Evolutionary conservation across 1,140 invertebrate genomes (phyloP), one percentile per base, ranked within the genome.

Genomic region (Cyrtorhinus lividipennis): DNA sequence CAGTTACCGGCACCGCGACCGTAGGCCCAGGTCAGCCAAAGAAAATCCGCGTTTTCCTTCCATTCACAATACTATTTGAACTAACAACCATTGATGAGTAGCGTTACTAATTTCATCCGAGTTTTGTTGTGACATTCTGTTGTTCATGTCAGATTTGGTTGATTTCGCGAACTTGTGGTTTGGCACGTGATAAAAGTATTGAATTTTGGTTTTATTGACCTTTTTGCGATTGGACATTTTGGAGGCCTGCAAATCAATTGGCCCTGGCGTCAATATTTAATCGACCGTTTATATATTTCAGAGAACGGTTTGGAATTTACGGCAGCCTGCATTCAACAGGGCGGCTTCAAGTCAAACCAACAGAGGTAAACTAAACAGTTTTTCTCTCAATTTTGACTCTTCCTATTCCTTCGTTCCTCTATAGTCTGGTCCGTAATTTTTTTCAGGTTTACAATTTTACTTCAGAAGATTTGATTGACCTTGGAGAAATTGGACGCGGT

Each of bases 401-500:
- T 44, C 38, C 8, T 44, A 8, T 44, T 44, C 38, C 8, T 8
- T n/a, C n/a, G 38, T 44, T 44, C 8, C 38, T n/a, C n/a, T 10
- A 44, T 44, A n/a, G 38, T 10, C 8, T n/a, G 38, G 8, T 44
- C 38, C n/a, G 8, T 10, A 15, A 53, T 67, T 2, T 61, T 22
- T 44, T 13, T 2, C 18, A 71, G 69, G 77, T 83, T 58, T 89
- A 88, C 74, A 86, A 88, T 73, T 91, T 92, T 69, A 91, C 87
- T 60, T 88, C 90, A 48, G 91, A 95, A 75, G 92, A 96, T 77
- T 74, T 97, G 67, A 84, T 90, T 71, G 87, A 93, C 73, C 74
- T 93, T 65, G 87, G 88, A 44, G 91, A 95, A 78, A 89, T 97
- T 68, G 94, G 94, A 1, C 79, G 92, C 70, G 94, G 94, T 64